Evolutionary conservation across 2,888 invertebrate genomes (phyloP).

Genomic region (Phrixothrix hirtus): DNA sequence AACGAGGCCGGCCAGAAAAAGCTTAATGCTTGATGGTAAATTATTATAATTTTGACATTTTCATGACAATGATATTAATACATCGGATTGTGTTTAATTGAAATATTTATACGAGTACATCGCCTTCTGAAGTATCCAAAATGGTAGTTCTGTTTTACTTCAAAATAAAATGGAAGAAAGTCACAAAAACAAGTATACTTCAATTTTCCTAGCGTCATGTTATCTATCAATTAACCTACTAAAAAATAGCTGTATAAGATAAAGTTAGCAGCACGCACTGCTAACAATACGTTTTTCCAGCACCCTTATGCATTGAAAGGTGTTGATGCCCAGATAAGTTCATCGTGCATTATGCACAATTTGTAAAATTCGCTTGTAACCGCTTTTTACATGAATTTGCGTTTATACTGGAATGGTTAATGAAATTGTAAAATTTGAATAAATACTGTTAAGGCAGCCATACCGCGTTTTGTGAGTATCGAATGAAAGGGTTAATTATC

Average conservation of each 20-base stretch:
- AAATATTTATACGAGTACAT: too few relatives aligned
- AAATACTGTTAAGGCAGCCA: constrained; percentile 14
- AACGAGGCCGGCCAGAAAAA: too few relatives aligned
- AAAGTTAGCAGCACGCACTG: constrained; percentile 8
- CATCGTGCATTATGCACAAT: constrained; percentile 12
- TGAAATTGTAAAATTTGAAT: background rate
- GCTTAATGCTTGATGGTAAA: too few relatives aligned
- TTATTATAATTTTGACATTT: too few relatives aligned
- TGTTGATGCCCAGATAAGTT: constrained; percentile 13
- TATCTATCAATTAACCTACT: background rate
- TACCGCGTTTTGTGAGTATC: constrained; percentile 19
- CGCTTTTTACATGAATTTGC: too few relatives aligned
- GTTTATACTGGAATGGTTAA: too few relatives aligned
- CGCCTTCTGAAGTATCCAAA: too few relatives aligned
- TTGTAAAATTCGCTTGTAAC: constrained; percentile 3
- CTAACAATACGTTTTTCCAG: constrained; percentile 16
- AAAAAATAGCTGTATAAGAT: background rate
- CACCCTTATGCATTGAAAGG: constrained; percentile 16
- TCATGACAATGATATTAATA: too few relatives aligned
- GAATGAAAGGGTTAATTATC: constrained; percentile 27
- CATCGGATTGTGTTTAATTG: too few relatives aligned
- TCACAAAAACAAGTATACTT: background rate
- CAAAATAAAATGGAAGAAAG: too few relatives aligned
- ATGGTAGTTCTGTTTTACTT: too few relatives aligned
- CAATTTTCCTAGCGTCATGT: background rate